Percentiles rank a stretch among this genome's conserved stretches.
Evolutionary conservation across 2,888 invertebrate genomes (phyloP).

Genomic region (Conomelus anceps): DNA sequence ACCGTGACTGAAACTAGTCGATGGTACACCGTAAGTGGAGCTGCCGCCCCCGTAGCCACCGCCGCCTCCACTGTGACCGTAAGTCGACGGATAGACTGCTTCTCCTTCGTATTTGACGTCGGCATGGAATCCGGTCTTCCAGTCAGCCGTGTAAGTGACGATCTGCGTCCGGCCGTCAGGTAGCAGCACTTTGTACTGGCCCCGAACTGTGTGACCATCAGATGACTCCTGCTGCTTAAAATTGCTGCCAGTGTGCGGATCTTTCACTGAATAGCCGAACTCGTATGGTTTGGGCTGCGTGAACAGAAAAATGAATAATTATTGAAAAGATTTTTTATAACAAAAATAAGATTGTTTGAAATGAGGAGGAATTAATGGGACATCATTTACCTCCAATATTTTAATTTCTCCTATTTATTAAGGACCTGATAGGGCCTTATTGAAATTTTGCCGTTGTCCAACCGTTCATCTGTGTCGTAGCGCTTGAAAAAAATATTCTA

Average conservation of each 20-base stretch:
- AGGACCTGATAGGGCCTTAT: too few relatives aligned
- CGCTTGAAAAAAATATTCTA: too few relatives aligned
- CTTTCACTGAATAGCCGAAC: conserved; percentile 63
- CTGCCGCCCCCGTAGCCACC: conserved; percentile 13
- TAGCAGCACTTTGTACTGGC: conserved; percentile 68
- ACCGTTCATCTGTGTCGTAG: too few relatives aligned
- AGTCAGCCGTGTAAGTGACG: conserved; percentile 79
- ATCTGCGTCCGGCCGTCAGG: conserved; percentile 81
- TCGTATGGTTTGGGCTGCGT: conserved; percentile 43
- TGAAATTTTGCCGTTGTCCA: too few relatives aligned
- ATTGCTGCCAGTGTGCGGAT: conserved; percentile 63
- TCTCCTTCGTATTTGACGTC: conserved; percentile 72
- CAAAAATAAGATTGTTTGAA: neutral
- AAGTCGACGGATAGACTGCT: conserved; percentile 54
- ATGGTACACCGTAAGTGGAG: conserved; percentile 19
- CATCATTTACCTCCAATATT: too few relatives aligned
- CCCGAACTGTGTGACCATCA: conserved; percentile 59
- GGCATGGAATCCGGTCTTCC: conserved; percentile 86
- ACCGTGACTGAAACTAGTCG: neutral
- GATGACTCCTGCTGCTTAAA: conserved; percentile 70
- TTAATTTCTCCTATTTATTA: too few relatives aligned
- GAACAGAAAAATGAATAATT: conserved; percentile 42
- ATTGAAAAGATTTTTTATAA: neutral
- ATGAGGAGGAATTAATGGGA: neutral
- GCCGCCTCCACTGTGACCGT: conserved; percentile 28